These are phyloP conservation scores for Bungarus multicinctus DNA, from an alignment of 2,113 vertebrate species.

Conservation along the genomic window DNA sequence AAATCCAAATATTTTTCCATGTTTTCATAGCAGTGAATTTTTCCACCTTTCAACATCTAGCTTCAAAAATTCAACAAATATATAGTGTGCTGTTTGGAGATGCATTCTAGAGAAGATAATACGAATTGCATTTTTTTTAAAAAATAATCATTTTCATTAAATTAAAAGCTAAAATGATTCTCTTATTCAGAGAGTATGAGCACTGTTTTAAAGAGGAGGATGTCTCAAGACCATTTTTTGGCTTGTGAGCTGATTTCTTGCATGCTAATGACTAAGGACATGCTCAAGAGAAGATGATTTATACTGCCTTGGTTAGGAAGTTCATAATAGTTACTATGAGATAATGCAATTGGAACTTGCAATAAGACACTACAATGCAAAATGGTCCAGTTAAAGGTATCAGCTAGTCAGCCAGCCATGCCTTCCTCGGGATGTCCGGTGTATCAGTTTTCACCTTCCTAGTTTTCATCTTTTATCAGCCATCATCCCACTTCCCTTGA, in stretches of 20 bases:
- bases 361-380: neutral
- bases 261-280: slow-evolving; percentile 49
- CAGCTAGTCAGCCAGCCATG: neutral
- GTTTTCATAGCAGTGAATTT: neutral
- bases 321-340: slow-evolving; percentile 65
- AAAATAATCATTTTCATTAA: slow-evolving; percentile 60
- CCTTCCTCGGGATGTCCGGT: neutral
- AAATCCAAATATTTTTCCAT: neutral
- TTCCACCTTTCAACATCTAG: neutral
- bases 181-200: slow-evolving; percentile 63
- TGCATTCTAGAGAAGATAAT: neutral
- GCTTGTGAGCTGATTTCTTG: slow-evolving; percentile 52
- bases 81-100: neutral
- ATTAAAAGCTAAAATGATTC: slow-evolving; percentile 66
- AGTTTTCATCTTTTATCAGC: neutral
- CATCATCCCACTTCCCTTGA: neutral
- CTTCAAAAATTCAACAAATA: neutral
- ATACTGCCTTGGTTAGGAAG: slow-evolving; percentile 59
- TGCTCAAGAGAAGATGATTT: slow-evolving; percentile 54
- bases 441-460: neutral
- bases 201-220: slow-evolving; percentile 58
- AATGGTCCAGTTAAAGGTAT: neutral
- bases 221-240: slow-evolving; percentile 31
- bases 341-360: slow-evolving; percentile 16
- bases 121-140: slow-evolving; percentile 21